Conservation (phyloP, 2,797 vertebrate species). For the Saxicola maurus region DNA sequence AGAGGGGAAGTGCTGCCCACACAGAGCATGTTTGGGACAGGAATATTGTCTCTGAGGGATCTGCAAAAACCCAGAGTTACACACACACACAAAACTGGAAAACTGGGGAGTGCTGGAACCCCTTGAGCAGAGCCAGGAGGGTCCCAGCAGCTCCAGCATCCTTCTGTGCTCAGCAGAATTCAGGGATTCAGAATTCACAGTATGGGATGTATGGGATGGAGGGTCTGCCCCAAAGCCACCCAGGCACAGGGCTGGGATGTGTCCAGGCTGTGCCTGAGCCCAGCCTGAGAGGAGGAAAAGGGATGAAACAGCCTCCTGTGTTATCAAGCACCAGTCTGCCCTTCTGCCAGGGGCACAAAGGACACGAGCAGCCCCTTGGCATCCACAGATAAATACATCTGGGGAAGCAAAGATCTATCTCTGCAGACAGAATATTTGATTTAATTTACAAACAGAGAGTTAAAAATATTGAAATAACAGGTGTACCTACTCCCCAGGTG, state of each 20-base stretch:
- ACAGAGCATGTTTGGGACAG: neutral
- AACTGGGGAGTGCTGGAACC: neutral
- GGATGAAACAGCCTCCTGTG: neutral
- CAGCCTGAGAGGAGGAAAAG: neutral
- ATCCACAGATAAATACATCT: neutral
- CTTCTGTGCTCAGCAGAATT: neutral
- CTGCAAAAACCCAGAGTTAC: neutral
- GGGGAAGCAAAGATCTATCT: neutral
- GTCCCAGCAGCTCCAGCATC: neutral
- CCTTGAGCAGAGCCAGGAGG: neutral
- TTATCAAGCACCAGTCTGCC: neutral
- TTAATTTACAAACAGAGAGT: neutral
- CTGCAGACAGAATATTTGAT: neutral
- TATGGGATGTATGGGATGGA: neutral
- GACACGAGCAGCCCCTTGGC: neutral
- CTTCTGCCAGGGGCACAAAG: neutral
- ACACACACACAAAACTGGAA: neutral
- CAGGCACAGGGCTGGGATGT: neutral
- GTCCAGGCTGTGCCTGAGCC: neutral
- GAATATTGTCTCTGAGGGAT: neutral
- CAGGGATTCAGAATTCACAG: neutral
- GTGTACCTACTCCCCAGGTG: neutral
- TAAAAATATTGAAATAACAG: neutral
- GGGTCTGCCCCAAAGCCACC: neutral
- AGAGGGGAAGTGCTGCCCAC: neutral